phyloP scores from a whole-genome alignment of 2,113 vertebrate species.

The Corvus hawaiiensis region DNA sequence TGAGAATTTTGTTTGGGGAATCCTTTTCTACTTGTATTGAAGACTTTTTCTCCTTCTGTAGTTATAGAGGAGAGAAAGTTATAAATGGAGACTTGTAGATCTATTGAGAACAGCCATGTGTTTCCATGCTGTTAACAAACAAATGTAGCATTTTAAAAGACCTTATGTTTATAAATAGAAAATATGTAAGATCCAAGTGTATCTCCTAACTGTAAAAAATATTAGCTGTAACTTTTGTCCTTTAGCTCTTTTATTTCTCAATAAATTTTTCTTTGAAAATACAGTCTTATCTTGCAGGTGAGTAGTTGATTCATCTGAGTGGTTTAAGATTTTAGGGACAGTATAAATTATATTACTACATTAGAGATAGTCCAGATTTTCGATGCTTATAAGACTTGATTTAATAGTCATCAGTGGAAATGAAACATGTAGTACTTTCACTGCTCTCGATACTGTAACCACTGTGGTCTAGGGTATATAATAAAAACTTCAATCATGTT shows the following conservation, averaged over 20 bases:
- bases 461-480: background rate
- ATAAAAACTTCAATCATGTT: background rate
- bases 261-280: background rate
- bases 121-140: background rate
- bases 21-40: background rate
- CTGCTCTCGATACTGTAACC: background rate
- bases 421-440: background rate
- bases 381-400: background rate
- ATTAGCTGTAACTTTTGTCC: background rate
- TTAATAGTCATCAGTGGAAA: background rate
- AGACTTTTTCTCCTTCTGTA: background rate
- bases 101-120: background rate
- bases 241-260: background rate
- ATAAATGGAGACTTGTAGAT: background rate
- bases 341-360: background rate
- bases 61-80: background rate
- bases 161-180: background rate
- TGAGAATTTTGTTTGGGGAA: background rate
- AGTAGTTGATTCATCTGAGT: background rate
- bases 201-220: background rate
- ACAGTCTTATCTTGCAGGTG: background rate
- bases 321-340: background rate
- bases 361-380: background rate
- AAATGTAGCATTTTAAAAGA: background rate
- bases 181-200: background rate